Conservation (phyloP, 2,888 invertebrate species). For the Lasioglossum leucozonium region DNA sequence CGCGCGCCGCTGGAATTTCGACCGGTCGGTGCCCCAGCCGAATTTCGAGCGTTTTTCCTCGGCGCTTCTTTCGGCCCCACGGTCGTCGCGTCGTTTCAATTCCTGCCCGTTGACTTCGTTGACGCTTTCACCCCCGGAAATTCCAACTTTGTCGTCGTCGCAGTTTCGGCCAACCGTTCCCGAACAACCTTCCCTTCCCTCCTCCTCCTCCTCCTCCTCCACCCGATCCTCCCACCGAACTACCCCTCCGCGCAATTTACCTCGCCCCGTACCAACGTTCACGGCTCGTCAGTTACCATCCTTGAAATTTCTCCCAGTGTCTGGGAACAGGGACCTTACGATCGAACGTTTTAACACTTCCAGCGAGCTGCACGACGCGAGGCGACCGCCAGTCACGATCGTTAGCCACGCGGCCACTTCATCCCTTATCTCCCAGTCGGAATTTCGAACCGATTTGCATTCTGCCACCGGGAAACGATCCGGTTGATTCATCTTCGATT, state of each 20-base stretch:
- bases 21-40: neutral
- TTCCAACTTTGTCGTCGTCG: slow-evolving; percentile 55
- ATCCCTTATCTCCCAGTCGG: slow-evolving; percentile 50
- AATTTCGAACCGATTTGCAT: slow-evolving; percentile 65
- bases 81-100: slow-evolving; percentile 28
- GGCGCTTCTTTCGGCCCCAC: neutral
- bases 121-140: slow-evolving; percentile 54
- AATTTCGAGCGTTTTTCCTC: slow-evolving; percentile 4
- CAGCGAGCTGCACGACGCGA: slow-evolving; percentile 16
- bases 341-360: slow-evolving; percentile 60
- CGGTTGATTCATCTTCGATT: slow-evolving; percentile 63
- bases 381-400: slow-evolving; percentile 41
- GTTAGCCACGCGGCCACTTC: slow-evolving; percentile 52
- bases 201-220: slow-evolving; percentile 14
- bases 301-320: slow-evolving; percentile 58
- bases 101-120: slow-evolving; percentile 63
- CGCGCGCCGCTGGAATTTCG: slow-evolving; percentile 33
- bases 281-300: slow-evolving; percentile 53
- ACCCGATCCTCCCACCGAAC: slow-evolving; percentile 26
- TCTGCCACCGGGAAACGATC: slow-evolving; percentile 25
- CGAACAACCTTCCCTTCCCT: neutral
- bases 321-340: slow-evolving; percentile 42
- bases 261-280: slow-evolving; percentile 43
- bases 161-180: slow-evolving; percentile 24
- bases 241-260: slow-evolving; percentile 56